Percentiles rank a stretch among this genome's conserved stretches.
Evolutionary conservation across 2,888 invertebrate species (phyloP).

Genomic region (Papilio protenor): DNA sequence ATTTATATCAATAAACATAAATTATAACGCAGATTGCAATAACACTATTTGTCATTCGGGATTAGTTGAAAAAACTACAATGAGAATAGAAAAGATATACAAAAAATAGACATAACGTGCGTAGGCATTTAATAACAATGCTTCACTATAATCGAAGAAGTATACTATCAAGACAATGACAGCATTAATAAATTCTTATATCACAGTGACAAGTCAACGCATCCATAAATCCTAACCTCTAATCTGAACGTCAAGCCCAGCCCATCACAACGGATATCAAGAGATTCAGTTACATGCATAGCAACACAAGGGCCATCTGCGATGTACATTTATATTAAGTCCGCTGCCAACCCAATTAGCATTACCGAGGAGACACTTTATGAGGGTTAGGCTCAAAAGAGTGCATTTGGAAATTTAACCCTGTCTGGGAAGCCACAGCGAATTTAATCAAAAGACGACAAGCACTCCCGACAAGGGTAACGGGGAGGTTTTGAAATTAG

Average conservation of each 20-base stretch:
- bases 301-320: slow-evolving; percentile 44
- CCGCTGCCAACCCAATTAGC: slow-evolving; percentile 37
- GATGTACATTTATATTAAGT: slow-evolving; percentile 48
- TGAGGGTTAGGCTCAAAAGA: slow-evolving; percentile 35
- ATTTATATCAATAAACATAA: slow-evolving; percentile 27
- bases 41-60: slow-evolving; percentile 16
- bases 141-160: not conserved
- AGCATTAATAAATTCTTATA: slow-evolving; percentile 51
- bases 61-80: slow-evolving; percentile 20
- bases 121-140: slow-evolving; percentile 7
- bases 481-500: slow-evolving; percentile 47
- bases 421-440: slow-evolving; percentile 48
- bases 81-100: slow-evolving; percentile 44
- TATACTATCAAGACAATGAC: slow-evolving; percentile 14
- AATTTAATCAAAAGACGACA: slow-evolving; percentile 48
- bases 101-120: not conserved
- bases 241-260: slow-evolving; percentile 69
- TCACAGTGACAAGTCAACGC: slow-evolving; percentile 69
- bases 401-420: slow-evolving; percentile 46
- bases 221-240: slow-evolving; percentile 72
- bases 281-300: slow-evolving; percentile 50
- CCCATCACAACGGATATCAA: slow-evolving; percentile 57
- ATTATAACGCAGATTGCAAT: slow-evolving; percentile 32
- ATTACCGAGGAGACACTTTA: slow-evolving; percentile 33
- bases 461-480: slow-evolving; percentile 46